phyloP scores from a whole-genome alignment of 2,113 vertebrate species.

The Callionymus lyra region DNA sequence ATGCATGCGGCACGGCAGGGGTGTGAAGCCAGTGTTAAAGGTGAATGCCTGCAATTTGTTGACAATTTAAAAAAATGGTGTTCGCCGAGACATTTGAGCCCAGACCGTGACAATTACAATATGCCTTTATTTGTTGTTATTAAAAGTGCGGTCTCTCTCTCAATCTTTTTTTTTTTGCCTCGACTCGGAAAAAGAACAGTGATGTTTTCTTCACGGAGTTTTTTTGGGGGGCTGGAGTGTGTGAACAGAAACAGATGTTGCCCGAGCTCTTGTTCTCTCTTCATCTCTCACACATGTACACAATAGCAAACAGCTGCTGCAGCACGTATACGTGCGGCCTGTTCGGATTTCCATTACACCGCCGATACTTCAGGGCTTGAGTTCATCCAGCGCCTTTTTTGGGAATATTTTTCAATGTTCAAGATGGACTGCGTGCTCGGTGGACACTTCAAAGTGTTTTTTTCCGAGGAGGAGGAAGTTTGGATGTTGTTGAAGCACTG shows the following conservation, averaged over 20 bases:
- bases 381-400: conserved; percentile 2
- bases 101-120: too few species aligned
- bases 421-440: neutral
- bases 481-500: neutral
- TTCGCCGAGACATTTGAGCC: too few species aligned
- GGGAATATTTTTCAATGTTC: neutral
- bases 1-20: neutral
- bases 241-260: conserved; percentile 61
- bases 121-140: too few species aligned
- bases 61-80: too few species aligned
- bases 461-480: neutral
- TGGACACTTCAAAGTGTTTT: neutral
- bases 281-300: conserved; percentile 22
- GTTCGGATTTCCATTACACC: conserved; percentile 3
- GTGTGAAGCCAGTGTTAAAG: too few species aligned
- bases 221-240: conserved; percentile 45
- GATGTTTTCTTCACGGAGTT: conserved; percentile 56
- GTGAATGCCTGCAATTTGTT: too few species aligned
- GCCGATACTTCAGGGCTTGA: neutral
- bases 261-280: conserved; percentile 28
- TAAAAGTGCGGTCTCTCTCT: too few species aligned
- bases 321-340: conserved; percentile 3
- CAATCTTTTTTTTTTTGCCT: neutral
- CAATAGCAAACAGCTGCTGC: conserved; percentile 53
- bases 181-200: conserved; percentile 17